Base-by-base conservation (phyloP, 2,888 invertebrate species). In the Temnothorax ravouxi region DNA sequence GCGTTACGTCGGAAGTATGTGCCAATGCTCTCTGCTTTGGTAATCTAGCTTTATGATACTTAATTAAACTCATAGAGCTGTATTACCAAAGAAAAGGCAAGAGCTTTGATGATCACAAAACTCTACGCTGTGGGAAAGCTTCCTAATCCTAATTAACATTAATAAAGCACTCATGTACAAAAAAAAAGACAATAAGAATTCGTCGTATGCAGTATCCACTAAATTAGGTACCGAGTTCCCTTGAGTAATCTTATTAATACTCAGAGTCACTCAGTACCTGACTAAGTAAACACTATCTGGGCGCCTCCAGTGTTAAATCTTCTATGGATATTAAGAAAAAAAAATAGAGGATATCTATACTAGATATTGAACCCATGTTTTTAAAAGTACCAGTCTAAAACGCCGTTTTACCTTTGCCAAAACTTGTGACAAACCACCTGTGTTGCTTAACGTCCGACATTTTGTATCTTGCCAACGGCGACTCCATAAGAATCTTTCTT, bases 21-120 rank as follows among this genome's bases (percentile, higher is more conserved):
- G 95, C 96, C 91, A 92, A 93, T 94, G 95, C 95, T 96, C 96
- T 96, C 95, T 97, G 97, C 97, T 98, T 98, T 98, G 98, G 98
- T 98, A 98, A 98, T 97, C 97, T 98, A 98, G 98, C 98, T 98
- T 98, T 98, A 98, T 98, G 98, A 97, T 96, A 96, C 95, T 93
- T 95, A 94, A 95, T 88, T 89, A 87, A 94, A 95, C 95, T 97
- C 97, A 97, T 97, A 97, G 97, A 97, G 97, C 98, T 97, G 97
- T 97, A 97, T 97, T 97, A 97, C 98, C 98, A 98, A 98, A 98
- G 98, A 95, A 96, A 95, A 96, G 97, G 95, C 95, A 95, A 94
- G 95, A 95, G 95, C 95, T 76, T 71, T 15, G 69, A 21, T 47
- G 62, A 69, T 67, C 34, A 6, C 34, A 80, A 76, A 52, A 47